These are phyloP conservation scores for Chrysaora quinquecirrha DNA, from an alignment of 30 jellyfish, hydroid and myxozoan species.

Conservation along the genomic window DNA sequence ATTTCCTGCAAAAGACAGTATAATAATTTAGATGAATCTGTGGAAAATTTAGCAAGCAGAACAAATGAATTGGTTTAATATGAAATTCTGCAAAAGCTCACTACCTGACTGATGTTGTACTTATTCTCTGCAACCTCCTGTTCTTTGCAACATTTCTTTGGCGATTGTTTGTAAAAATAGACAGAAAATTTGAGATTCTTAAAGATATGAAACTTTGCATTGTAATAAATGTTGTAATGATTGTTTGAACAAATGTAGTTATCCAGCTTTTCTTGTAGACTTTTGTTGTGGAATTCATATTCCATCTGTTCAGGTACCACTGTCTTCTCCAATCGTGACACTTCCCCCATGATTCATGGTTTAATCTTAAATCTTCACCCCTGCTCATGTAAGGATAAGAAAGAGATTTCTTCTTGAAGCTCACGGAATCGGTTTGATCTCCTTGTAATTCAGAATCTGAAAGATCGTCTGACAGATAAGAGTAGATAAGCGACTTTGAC, in stretches of 20 bases:
- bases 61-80: too few species aligned
- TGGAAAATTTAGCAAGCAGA: too few species aligned
- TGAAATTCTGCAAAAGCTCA: too few species aligned
- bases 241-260: not conserved
- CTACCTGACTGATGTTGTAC: not conserved
- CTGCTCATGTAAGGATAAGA: not conserved
- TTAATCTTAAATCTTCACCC: not conserved
- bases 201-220: not conserved
- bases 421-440: slow-evolving; percentile 4
- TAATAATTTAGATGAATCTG: too few species aligned
- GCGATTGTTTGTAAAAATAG: not conserved
- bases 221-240: not conserved
- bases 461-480: slow-evolving; percentile 11
- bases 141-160: not conserved
- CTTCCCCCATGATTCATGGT: slow-evolving; percentile 69
- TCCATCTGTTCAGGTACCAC: slow-evolving; percentile 70
- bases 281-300: not conserved
- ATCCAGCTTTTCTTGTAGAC: slow-evolving; percentile 21
- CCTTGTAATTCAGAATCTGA: slow-evolving; percentile 15
- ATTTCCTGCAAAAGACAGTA: not conserved
- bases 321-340: slow-evolving; percentile 65
- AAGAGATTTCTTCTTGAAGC: slow-evolving; percentile 1
- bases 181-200: not conserved
- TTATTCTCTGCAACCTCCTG: not conserved
- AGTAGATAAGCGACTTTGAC: slow-evolving; percentile 44